Percentiles rank a stretch among this genome's conserved stretches.
Evolutionary conservation across 1,140 invertebrate species (phyloP).

Genomic region (Pseudomyrmex concolor): DNA sequence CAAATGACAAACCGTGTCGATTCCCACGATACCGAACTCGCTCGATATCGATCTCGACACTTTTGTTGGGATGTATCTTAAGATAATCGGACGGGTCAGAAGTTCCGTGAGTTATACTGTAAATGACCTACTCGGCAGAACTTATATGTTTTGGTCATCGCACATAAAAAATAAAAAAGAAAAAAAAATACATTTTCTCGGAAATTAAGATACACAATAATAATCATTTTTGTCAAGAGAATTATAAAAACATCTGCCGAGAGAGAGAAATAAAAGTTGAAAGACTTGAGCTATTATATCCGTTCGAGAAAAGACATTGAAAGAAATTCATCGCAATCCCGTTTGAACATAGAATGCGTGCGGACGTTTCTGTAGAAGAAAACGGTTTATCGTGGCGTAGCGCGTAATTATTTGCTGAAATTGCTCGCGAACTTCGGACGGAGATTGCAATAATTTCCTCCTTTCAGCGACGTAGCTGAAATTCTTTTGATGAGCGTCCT

Average conservation of each 20-base stretch:
- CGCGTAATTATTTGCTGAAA: conserved; percentile 54
- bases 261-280: not conserved
- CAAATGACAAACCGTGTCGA: conserved; percentile 58
- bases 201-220: too few species aligned
- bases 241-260: not conserved
- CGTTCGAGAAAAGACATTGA: not conserved
- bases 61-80: not conserved
- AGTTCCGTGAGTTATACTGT: not conserved
- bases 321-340: conserved; percentile 6
- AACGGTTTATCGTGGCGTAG: conserved; percentile 18
- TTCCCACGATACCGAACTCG: conserved; percentile 22
- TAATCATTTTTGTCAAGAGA: too few species aligned
- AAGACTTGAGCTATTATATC: not conserved
- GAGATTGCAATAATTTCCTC: conserved; percentile 58
- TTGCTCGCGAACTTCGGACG: conserved; percentile 44
- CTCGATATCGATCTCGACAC: conserved; percentile 43
- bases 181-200: too few species aligned
- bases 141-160: too few species aligned
- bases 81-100: not conserved
- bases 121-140: too few species aligned
- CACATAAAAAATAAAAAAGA: too few species aligned
- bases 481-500: conserved; percentile 39
- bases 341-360: not conserved
- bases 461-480: conserved; percentile 6
- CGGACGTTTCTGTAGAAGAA: conserved; percentile 15